A percentile compares a stretch with the other conserved stretches of the same genome.
These are phyloP conservation scores for Anagyrus pseudococci DNA, from an alignment of 2,888 invertebrate genomes.

Conservation along the genomic window DNA sequence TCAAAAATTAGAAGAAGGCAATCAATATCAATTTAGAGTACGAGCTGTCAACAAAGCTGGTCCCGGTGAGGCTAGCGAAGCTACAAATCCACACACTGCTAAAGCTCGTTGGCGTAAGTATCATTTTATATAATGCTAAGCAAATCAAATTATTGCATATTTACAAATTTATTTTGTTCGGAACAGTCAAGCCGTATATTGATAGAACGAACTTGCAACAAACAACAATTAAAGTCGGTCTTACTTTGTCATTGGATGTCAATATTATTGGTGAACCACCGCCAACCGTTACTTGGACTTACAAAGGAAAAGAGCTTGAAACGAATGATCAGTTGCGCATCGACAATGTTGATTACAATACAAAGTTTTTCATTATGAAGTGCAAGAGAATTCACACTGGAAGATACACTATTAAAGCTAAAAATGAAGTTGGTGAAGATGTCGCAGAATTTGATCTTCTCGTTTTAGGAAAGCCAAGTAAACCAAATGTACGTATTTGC, in stretches of 20 bases:
- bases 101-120: slow-evolving; percentile 86
- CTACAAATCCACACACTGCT: slow-evolving; percentile 90
- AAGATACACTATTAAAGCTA: slow-evolving; percentile 87
- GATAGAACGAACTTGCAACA: slow-evolving; percentile 88
- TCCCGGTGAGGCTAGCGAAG: slow-evolving; percentile 88
- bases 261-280: slow-evolving; percentile 93
- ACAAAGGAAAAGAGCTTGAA: slow-evolving; percentile 73
- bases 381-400: slow-evolving; percentile 84
- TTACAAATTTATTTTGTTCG: neutral
- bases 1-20: slow-evolving; percentile 88
- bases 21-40: slow-evolving; percentile 93
- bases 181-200: slow-evolving; percentile 90
- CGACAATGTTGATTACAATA: slow-evolving; percentile 87
- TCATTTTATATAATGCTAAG: neutral
- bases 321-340: slow-evolving; percentile 73
- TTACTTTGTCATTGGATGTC: slow-evolving; percentile 85
- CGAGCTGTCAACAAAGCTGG: slow-evolving; percentile 97
- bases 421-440: slow-evolving; percentile 93
- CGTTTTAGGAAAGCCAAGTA: slow-evolving; percentile 80
- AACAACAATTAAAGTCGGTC: slow-evolving; percentile 86
- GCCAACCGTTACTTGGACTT: slow-evolving; percentile 89
- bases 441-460: slow-evolving; percentile 89
- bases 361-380: slow-evolving; percentile 86
- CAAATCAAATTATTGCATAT: neutral
- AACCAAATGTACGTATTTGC: slow-evolving; percentile 67